A percentile compares a stretch with the other conserved stretches of the same genome.
Conservation (phyloP, 2,797 vertebrate genomes). For the Enteromius trimaculatus region DNA sequence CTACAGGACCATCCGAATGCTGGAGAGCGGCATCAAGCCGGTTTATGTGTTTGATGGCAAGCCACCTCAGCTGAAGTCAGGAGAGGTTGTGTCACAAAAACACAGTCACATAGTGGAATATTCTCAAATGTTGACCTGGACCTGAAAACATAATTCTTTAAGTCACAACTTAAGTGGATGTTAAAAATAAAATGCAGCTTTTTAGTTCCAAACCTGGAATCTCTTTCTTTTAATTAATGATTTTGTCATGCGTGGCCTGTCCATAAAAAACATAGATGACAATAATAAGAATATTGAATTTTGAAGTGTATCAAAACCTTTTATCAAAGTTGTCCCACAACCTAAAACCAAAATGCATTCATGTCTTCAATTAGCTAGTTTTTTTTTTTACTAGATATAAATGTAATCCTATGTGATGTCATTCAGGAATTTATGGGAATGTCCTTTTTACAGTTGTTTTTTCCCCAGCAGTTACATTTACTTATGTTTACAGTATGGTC, state of each 20-base stretch:
- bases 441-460: background rate
- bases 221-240: too few relatives aligned
- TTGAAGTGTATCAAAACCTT: too few relatives aligned
- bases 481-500: too few relatives aligned
- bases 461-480: too few relatives aligned
- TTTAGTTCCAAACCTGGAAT: too few relatives aligned
- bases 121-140: background rate
- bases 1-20: constrained; percentile 96
- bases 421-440: background rate
- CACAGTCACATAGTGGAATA: background rate
- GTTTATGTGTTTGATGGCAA: constrained; percentile 97
- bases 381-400: too few relatives aligned
- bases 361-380: too few relatives aligned
- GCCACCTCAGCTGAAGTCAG: constrained; percentile 91
- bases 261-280: too few relatives aligned
- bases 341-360: too few relatives aligned
- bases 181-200: background rate
- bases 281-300: too few relatives aligned
- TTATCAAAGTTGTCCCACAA: too few relatives aligned
- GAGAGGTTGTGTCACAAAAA: constrained; percentile 80
- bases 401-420: background rate
- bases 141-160: background rate
- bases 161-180: background rate
- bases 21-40: constrained; percentile 94
- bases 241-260: too few relatives aligned